Conservation (phyloP, 2,888 invertebrate genomes). For the Byasa hedistus region DNA sequence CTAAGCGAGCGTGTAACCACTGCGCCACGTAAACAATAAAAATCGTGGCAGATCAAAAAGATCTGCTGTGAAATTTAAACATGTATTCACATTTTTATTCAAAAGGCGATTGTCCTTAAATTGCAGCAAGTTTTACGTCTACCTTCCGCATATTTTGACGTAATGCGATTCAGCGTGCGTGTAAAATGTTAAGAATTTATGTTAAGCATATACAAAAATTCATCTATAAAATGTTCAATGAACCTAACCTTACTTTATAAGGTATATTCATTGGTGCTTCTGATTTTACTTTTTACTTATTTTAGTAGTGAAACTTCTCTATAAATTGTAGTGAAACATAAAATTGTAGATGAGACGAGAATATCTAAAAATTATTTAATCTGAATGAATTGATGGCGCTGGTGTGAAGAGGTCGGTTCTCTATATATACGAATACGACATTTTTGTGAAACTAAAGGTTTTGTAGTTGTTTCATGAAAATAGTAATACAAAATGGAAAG, state of each 20-base stretch:
- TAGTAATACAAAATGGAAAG: not conserved
- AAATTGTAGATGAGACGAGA: too few relatives aligned
- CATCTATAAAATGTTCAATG: not conserved
- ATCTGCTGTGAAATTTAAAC: constrained; percentile 25
- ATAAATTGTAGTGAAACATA: too few relatives aligned
- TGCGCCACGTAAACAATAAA: not conserved
- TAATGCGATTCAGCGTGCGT: constrained; percentile 12
- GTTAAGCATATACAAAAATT: not conserved
- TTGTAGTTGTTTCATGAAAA: too few relatives aligned
- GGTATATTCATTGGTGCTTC: too few relatives aligned
- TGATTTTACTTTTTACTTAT: too few relatives aligned
- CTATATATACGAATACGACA: too few relatives aligned
- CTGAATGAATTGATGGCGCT: too few relatives aligned
- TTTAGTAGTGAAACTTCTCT: not conserved
- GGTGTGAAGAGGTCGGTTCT: too few relatives aligned
- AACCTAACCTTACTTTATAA: not conserved
- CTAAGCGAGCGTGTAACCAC: too few relatives aligned
- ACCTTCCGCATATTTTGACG: constrained; percentile 30
- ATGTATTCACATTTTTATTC: constrained; percentile 28
- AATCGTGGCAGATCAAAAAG: not conserved
- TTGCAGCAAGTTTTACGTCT: constrained; percentile 24
- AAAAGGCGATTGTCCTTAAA: constrained; percentile 29
- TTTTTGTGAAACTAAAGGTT: too few relatives aligned
- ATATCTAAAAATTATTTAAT: too few relatives aligned
- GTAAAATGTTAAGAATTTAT: constrained; percentile 3